Base-by-base conservation (phyloP, 2,888 invertebrate species). In the Hypomecis punctinalis region DNA sequence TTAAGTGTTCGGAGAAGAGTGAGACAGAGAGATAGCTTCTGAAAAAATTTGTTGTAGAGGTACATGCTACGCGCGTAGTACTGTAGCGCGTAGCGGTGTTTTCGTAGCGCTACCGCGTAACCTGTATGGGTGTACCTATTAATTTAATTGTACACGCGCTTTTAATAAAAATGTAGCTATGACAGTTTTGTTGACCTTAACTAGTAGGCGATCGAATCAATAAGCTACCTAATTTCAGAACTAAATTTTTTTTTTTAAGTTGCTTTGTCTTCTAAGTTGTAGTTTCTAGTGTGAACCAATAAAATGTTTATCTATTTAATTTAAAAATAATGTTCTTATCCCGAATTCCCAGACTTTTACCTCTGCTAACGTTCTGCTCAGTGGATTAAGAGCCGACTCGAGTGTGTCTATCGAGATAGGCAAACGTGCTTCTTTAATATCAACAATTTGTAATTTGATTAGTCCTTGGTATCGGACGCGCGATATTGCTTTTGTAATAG, bases 361-460 rank as follows among this genome's bases (percentile, higher is more conserved):
- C 7, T 52, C 52, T 52, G 40, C 40, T 33, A 40, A 23, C 33
- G n/a, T 23, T 39, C 52, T 52, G 23, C 52, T 40, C 52, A 6
- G 52, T 40, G 40, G 6, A 33, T 40, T 51, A 10, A 52, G 52
- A 37, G 84, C 81, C 74, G 78, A 80, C 83, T 84, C 77, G 83
- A 83, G 82, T 84, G 82, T 82, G 83, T 84, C 80, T 80, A 83
- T 86, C 77, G 74, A 71, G 72, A 73, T 63, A 73, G 75, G 73
- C 67, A 66, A 65, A 67, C 71, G 73, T 73, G 71, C 63, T 70
- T 78, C 76, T 81, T 80, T 79, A 78, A 76, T 79, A 78, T 69
- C 61, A 65, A 69, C 70, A 70, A 64, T 69, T 67, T 69, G 78
- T 76, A 78, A 80, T 83, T 83, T 81, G 81, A 85, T 84, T 80